Conservation (phyloP, 2,113 vertebrate genomes). For the Blennius ocellaris region DNA sequence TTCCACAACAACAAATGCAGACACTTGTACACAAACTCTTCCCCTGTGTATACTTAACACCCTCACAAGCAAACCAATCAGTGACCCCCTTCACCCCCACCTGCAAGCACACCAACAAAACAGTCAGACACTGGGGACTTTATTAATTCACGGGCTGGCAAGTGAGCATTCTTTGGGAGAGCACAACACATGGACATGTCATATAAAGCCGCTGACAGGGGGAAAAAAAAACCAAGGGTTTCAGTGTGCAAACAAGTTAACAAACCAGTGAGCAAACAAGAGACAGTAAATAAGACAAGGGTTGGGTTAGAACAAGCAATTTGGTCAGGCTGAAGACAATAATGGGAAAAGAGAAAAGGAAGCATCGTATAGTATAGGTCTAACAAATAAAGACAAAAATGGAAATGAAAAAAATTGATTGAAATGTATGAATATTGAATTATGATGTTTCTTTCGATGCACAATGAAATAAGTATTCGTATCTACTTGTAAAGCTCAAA, state of each 20-base stretch:
- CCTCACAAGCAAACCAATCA: background rate
- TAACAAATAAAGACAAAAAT: too few relatives aligned
- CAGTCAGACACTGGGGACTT: constrained; percentile 41
- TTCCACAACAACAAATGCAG: constrained; percentile 8
- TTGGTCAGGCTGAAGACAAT: background rate
- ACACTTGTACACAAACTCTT: constrained; percentile 28
- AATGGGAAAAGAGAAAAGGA: background rate
- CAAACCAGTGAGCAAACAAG: constrained; percentile 18
- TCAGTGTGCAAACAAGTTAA: constrained; percentile 35
- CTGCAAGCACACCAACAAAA: constrained; percentile 14
- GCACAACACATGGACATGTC: constrained; percentile 39
- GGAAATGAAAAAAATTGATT: too few relatives aligned
- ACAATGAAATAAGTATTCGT: constrained; percentile 8
- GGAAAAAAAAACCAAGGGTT: constrained; percentile 18
- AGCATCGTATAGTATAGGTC: background rate
- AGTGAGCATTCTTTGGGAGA: constrained; percentile 44
- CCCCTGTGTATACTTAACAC: constrained; percentile 19
- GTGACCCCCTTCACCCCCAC: background rate
- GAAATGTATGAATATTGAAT: background rate
- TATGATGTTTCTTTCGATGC: background rate
- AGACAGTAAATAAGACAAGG: background rate
- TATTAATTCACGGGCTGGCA: constrained; percentile 51
- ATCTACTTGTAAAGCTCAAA: constrained; percentile 30
- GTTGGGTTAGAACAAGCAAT: constrained; percentile 1
- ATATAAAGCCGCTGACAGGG: constrained; percentile 44